Evolutionary conservation across 2,888 invertebrate species (phyloP), one percentile per base, ranked within the genome.

Genomic region (Copidosoma aretas): DNA sequence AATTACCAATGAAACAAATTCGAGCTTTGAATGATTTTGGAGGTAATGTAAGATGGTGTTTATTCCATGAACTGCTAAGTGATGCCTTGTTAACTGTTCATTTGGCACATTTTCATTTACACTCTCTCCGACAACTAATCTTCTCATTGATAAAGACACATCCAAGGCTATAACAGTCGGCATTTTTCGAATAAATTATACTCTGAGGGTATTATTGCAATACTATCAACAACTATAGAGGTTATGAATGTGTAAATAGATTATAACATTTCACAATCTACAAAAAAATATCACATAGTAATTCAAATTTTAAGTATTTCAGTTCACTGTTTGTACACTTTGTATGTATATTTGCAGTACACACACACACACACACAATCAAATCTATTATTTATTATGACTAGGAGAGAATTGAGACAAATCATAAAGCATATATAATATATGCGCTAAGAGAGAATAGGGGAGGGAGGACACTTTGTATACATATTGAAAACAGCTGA

Each of bases 121-220:
- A 73, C 88, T 88, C 39, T 83, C 79, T 59, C 86, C 82, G 60
- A 83, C 78, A 39, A 90, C 87, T 5, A 88, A 88, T 61, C 88
- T 85, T 73, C 87, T 85, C 92, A 92, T 92, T 0, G 92, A 92
- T 75, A 92, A 82, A 3, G 92, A 92, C 32, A 90, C 89, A 79
- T 93, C 92, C 64, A 92, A 79, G 24, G 90, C 86, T 77, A 92
- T 87, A 14, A 92, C 88, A 0, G 91, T 91, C 12, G 92, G 92
- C 92, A 93, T 92, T 80, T 65, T 63, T 8, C 32, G 3, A 21
- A 46, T 53, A 8, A 21, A 46, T 53, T 62, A 15, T 59, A 10
- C 56, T 43, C 17, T 46, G 4, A 12, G 21, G 1, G 25, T 51
- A 52, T 24, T 25, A 17, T n/a, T 60, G 24, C n/a, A 32, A 56